A percentile compares a stretch with the other conserved stretches of the same genome.
These are phyloP conservation scores for Hirundo rustica DNA, from an alignment of 2,797 vertebrate species.

Conservation along the genomic window DNA sequence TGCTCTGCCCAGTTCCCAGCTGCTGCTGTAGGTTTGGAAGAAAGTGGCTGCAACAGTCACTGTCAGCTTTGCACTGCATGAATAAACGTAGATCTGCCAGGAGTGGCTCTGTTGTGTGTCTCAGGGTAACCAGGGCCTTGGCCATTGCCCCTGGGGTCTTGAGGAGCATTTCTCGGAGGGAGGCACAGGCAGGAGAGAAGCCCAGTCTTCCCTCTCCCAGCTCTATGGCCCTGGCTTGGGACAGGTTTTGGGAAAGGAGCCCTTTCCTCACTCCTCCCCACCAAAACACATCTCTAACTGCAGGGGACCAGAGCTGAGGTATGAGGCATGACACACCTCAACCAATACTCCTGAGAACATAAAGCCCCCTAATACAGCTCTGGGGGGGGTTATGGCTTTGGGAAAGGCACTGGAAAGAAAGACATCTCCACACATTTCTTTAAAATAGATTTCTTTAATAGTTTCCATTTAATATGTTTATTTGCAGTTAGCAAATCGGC, in stretches of 20 bases:
- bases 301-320: neutral
- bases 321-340: too few relatives aligned
- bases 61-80: neutral
- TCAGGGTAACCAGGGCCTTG: accelerated
- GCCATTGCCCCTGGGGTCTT: too few relatives aligned
- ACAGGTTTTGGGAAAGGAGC: neutral
- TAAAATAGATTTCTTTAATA: conserved; percentile 83
- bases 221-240: accelerated
- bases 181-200: too few relatives aligned
- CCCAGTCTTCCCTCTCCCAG: too few relatives aligned
- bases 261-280: neutral
- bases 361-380: accelerated
- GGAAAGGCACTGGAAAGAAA: conserved; percentile 7
- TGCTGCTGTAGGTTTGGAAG: neutral
- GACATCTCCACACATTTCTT: conserved; percentile 51
- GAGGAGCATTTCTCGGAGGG: neutral
- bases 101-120: neutral
- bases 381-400: accelerated
- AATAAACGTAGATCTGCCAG: conserved; percentile 14
- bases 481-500: conserved; percentile 76
- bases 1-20: neutral
- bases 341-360: neutral
- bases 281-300: too few relatives aligned
- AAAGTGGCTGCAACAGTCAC: conserved; percentile 57
- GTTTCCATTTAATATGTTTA: conserved; percentile 73